Percentiles rank a stretch among this genome's conserved stretches.
Evolutionary conservation across 2,113 vertebrate genomes (phyloP).

Genomic region (Prionailurus bengalensis): DNA sequence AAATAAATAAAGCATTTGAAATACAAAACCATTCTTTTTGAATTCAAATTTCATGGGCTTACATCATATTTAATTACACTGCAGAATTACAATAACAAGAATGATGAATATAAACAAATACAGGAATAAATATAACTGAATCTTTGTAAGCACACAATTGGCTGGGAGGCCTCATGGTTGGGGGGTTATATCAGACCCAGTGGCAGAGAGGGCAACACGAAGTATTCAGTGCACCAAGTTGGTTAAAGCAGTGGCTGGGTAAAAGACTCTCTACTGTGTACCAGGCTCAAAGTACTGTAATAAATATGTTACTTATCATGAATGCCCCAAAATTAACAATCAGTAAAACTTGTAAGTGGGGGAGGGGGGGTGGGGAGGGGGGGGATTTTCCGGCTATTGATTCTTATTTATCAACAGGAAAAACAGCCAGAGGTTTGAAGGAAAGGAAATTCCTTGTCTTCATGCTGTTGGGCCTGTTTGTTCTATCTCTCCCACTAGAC

Average conservation of each 20-base stretch:
- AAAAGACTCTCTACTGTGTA: neutral
- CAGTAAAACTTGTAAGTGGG: neutral
- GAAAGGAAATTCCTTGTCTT: neutral
- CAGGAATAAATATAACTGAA: neutral
- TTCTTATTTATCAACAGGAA: constrained; percentile 53
- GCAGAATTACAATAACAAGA: neutral
- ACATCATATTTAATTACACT: neutral
- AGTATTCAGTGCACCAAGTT: neutral
- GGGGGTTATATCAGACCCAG: neutral
- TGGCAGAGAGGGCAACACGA: neutral
- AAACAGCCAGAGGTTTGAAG: neutral
- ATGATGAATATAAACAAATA: neutral
- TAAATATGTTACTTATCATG: neutral
- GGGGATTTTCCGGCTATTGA: neutral
- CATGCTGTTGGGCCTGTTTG: neutral
- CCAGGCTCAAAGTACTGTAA: neutral
- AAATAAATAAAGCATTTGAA: neutral
- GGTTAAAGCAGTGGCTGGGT: neutral
- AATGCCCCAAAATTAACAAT: neutral
- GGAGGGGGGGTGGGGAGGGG: too few species aligned
- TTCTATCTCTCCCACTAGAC: neutral
- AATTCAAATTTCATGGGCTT: constrained; percentile 23
- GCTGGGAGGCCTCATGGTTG: neutral
- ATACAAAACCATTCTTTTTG: constrained; percentile 15
- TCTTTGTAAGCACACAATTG: neutral